Evolutionary conservation across 2,797 vertebrate species (phyloP).

Genomic region (Halcyon leucocephala): DNA sequence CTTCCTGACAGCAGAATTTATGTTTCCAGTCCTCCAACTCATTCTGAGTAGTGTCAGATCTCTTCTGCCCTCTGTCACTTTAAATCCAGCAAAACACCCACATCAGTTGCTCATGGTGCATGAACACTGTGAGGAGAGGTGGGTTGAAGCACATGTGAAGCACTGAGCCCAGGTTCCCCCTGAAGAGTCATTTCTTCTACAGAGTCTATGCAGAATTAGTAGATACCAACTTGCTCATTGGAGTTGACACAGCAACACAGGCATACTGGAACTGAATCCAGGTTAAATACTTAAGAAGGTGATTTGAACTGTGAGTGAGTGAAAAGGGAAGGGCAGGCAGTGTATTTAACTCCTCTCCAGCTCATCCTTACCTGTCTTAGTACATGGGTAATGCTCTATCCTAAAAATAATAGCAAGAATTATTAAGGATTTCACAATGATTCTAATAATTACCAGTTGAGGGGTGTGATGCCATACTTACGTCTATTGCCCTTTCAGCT

Average conservation of each 20-base stretch:
- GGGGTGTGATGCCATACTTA: not conserved
- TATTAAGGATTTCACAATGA: not conserved
- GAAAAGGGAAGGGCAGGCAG: not conserved
- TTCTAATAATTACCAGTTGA: not conserved
- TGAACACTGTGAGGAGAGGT: not conserved
- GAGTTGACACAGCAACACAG: fast-evolving
- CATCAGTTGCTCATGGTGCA: fast-evolving
- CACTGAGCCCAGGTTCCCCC: not conserved
- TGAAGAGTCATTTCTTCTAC: not conserved
- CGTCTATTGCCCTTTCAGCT: not conserved
- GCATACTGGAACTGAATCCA: not conserved
- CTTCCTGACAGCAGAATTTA: not conserved
- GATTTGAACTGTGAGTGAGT: not conserved
- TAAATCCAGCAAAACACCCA: not conserved
- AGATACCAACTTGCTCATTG: not conserved
- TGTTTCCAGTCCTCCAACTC: not conserved
- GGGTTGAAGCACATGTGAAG: not conserved
- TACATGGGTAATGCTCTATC: not conserved
- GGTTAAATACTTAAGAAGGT: not conserved
- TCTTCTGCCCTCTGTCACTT: not conserved
- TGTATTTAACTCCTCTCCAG: not conserved
- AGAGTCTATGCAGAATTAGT: not conserved
- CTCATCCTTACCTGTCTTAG: not conserved
- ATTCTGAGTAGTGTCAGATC: not conserved
- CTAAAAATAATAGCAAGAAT: not conserved